Conservation (phyloP, 2,888 invertebrate genomes). For the Tanaodytes sp. region DNA sequence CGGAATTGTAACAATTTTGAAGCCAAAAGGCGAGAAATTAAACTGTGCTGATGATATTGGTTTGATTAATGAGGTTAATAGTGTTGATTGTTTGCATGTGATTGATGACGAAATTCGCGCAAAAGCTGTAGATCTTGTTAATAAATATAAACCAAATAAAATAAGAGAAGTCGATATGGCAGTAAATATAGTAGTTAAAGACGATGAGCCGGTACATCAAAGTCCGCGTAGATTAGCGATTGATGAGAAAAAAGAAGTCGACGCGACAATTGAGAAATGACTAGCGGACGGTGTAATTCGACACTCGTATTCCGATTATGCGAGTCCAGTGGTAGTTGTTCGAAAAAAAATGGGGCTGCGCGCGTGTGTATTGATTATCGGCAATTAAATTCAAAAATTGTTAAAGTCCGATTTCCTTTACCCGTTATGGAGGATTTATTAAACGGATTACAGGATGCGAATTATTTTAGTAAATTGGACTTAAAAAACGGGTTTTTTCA, state of each 20-base stretch:
- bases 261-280: background rate
- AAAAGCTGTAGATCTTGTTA: background rate
- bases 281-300: background rate
- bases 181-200: background rate
- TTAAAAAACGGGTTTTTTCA: no score
- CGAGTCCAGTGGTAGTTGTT: background rate
- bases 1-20: no score
- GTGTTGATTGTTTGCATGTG: background rate
- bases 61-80: background rate
- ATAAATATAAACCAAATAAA: background rate
- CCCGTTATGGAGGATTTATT: no score
- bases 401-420: background rate
- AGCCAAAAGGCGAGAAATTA: no score
- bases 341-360: background rate
- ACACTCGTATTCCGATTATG: no score
- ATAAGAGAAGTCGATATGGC: background rate
- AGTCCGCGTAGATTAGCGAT: conserved; percentile 1
- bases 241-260: background rate
- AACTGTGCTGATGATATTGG: no score
- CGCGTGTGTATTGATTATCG: background rate
- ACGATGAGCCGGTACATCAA: background rate
- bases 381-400: background rate
- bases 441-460: no score
- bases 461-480: no score
- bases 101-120: background rate